A percentile compares a stretch with the other conserved stretches of the same genome.
These are phyloP conservation scores for Paedocypris micromegethes DNA, from an alignment of 2,797 vertebrate genomes.

Conservation along the genomic window DNA sequence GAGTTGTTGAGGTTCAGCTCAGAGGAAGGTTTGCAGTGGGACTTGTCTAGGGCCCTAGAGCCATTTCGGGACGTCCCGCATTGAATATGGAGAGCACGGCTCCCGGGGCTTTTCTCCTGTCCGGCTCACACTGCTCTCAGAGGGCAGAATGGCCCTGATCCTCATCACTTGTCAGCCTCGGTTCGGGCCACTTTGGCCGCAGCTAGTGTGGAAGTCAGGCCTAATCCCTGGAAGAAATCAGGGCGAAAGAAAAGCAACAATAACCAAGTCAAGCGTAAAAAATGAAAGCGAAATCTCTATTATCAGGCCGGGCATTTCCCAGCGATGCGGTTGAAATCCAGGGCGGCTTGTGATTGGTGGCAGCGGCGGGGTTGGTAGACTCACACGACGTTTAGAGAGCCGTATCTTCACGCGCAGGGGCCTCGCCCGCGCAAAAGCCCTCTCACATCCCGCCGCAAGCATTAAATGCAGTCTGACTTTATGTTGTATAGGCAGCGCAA, in stretches of 20 bases:
- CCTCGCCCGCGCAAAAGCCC: constrained; percentile 83
- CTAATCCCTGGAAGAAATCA: constrained; percentile 99
- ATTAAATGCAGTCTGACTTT: constrained; percentile 99
- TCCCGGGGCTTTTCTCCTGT: constrained; percentile 25
- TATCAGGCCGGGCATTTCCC: constrained; percentile 97
- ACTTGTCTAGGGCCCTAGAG: constrained; percentile 47
- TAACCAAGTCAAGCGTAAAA: constrained; percentile 99
- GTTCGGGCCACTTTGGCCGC: constrained; percentile 92
- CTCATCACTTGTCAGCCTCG: constrained; percentile 93
- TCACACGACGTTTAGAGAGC: constrained; percentile 83
- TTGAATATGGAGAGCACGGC: constrained; percentile 71
- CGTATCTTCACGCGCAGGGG: constrained; percentile 86
- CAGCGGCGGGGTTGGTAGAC: constrained; percentile 84
- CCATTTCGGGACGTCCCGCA: constrained; percentile 74
- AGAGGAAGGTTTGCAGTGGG: too few species aligned
- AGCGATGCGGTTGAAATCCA: constrained; percentile 93
- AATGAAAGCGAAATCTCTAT: constrained; percentile 99
- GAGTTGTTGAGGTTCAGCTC: too few species aligned
- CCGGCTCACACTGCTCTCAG: constrained; percentile 75
- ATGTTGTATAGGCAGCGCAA: constrained; percentile 89
- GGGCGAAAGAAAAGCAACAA: constrained; percentile 99
- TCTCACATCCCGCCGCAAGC: constrained; percentile 95
- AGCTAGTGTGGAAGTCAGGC: constrained; percentile 97
- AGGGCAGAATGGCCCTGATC: constrained; percentile 88
- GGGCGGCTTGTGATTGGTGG: constrained; percentile 98